phyloP scores from a whole-genome alignment of 2,888 invertebrate species.

The Pantelozetes paolii region DNA sequence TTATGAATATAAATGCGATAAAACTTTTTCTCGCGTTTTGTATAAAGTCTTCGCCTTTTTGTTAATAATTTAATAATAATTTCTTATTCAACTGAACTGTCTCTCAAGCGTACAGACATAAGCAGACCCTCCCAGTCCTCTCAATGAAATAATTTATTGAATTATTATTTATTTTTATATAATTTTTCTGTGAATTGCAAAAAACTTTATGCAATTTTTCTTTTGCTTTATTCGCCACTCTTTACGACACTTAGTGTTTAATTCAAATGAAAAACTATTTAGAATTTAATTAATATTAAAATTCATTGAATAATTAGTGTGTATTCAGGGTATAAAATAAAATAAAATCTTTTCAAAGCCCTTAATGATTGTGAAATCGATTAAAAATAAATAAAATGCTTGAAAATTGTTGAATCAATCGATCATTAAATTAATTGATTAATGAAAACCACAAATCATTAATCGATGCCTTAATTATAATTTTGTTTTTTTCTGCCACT shows the following conservation, averaged over 20 bases:
- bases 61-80: slow-evolving; percentile 20
- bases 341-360: neutral
- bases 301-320: neutral
- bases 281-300: neutral
- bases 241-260: neutral
- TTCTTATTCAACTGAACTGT: neutral
- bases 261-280: too few species aligned
- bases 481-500: neutral
- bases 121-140: neutral
- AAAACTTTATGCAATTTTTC: neutral
- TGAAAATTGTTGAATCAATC: neutral
- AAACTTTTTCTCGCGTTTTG: too few species aligned
- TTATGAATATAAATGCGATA: neutral
- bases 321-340: neutral
- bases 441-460: neutral
- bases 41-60: neutral
- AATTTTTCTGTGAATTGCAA: neutral
- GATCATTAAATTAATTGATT: neutral
- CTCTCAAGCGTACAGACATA: neutral
- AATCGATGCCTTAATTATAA: neutral
- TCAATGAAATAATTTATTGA: slow-evolving; percentile 1
- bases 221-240: slow-evolving; percentile 28
- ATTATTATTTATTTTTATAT: neutral
- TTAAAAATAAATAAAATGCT: neutral
- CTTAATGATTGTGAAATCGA: neutral